Conservation (phyloP, 2,888 invertebrate genomes). For the Tipula lateralis region DNA sequence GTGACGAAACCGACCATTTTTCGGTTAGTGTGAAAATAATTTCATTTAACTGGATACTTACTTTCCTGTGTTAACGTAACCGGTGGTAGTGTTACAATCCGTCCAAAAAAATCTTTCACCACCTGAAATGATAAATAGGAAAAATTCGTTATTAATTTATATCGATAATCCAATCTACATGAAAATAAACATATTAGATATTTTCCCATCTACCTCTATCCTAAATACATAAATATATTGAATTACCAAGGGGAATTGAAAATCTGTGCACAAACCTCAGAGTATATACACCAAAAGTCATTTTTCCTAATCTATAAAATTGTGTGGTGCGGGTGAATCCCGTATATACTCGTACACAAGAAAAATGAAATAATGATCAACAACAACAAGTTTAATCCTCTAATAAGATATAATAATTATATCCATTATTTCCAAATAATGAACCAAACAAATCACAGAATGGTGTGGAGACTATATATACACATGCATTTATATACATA, state of each 20-base stretch:
- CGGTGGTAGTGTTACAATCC: constrained; percentile 49
- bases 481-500: background rate
- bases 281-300: background rate
- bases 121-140: constrained; percentile 50
- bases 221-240: background rate
- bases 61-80: constrained; percentile 40
- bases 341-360: background rate
- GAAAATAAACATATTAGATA: constrained; percentile 28
- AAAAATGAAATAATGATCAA: background rate
- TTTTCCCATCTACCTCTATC: background rate
- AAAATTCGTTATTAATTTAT: constrained; percentile 11
- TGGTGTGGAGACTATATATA: background rate
- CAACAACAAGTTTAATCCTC: background rate
- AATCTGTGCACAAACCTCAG: background rate
- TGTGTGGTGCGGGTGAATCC: background rate
- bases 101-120: constrained; percentile 60
- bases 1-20: too few relatives aligned
- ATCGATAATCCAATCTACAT: constrained; percentile 15
- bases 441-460: background rate
- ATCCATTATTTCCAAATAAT: constrained; percentile 1
- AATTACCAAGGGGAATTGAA: constrained; percentile 19
- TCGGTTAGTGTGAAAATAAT: too few relatives aligned
- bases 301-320: background rate
- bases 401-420: constrained; percentile 24
- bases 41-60: constrained; percentile 35